A percentile compares a stretch with the other conserved stretches of the same genome.
These are phyloP conservation scores for Phaethornis superciliosus DNA, from an alignment of 2,113 vertebrate species.

Conservation along the genomic window DNA sequence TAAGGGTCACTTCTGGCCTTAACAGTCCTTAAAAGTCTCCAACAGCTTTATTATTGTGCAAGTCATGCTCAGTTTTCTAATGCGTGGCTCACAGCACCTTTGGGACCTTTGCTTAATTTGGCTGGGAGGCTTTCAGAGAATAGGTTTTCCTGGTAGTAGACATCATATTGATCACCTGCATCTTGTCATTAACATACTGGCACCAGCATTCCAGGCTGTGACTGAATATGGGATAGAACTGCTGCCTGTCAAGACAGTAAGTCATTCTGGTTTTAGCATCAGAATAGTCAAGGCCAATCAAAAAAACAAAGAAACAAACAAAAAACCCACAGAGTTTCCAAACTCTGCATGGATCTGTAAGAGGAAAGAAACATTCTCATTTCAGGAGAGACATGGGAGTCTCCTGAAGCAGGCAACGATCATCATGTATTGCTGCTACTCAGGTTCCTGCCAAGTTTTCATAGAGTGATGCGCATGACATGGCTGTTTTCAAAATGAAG, in stretches of 20 bases:
- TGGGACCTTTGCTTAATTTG: not conserved
- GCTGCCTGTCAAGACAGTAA: not conserved
- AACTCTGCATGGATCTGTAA: not conserved
- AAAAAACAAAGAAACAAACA: not conserved
- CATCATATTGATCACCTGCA: not conserved
- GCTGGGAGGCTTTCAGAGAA: not conserved
- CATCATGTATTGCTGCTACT: accelerated
- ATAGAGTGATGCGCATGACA: not conserved
- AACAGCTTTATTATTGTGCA: not conserved
- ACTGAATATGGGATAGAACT: not conserved
- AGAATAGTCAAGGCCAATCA: not conserved
- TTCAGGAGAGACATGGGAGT: not conserved
- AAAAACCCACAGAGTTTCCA: too few relatives aligned
- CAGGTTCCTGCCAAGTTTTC: not conserved
- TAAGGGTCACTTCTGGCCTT: not conserved
- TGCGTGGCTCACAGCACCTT: not conserved
- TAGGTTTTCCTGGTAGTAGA: not conserved
- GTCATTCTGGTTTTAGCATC: not conserved
- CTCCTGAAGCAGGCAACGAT: not conserved
- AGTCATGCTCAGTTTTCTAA: not conserved
- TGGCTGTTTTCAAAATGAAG: not conserved
- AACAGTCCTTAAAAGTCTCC: too few relatives aligned
- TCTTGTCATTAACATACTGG: not conserved
- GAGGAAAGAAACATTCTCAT: not conserved
- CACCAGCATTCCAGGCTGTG: not conserved